A percentile compares a stretch with the other conserved stretches of the same genome.
phyloP scores from a whole-genome alignment of 2,113 vertebrate species.

The Nerophis lumbriciformis region DNA sequence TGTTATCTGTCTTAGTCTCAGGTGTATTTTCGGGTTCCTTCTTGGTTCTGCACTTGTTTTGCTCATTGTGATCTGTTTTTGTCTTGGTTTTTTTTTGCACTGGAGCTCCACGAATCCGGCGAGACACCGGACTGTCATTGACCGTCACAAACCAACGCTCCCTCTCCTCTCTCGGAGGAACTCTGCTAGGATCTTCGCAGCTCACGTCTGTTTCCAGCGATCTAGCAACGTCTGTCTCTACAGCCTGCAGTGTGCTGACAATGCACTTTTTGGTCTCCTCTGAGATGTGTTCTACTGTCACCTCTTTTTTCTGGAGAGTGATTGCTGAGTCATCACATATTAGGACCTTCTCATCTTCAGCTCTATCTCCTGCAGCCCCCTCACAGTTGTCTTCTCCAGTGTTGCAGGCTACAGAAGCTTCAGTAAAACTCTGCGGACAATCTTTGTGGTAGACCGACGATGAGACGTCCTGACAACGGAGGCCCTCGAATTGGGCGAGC shows the following conservation, averaged over 20 bases:
- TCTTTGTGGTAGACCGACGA: not conserved
- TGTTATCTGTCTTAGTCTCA: not conserved
- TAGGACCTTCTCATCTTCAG: not conserved
- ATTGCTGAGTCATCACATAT: not conserved
- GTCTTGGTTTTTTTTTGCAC: constrained; percentile 62
- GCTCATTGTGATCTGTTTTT: constrained; percentile 39
- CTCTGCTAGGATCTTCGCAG: constrained; percentile 1
- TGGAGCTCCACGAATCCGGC: constrained; percentile 1
- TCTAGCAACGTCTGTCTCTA: not conserved
- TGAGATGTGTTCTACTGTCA: constrained; percentile 6
- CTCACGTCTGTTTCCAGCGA: constrained; percentile 1
- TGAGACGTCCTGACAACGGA: not conserved
- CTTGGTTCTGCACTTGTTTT: not conserved
- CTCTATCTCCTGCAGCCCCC: not conserved
- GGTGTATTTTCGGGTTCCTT: constrained; percentile 6
- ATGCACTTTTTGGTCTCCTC: not conserved
- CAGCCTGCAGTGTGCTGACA: constrained; percentile 3
- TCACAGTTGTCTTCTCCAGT: not conserved
- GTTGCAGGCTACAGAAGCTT: not conserved
- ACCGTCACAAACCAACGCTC: constrained; percentile 74
- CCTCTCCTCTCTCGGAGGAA: constrained; percentile 44
- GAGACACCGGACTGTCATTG: constrained; percentile 38
- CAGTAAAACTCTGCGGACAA: not conserved
- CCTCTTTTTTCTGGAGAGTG: not conserved
- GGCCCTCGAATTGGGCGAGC: constrained; percentile 75